Base-by-base conservation (phyloP, 1,140 invertebrate genomes). In the Brachionus manjavacas region DNA sequence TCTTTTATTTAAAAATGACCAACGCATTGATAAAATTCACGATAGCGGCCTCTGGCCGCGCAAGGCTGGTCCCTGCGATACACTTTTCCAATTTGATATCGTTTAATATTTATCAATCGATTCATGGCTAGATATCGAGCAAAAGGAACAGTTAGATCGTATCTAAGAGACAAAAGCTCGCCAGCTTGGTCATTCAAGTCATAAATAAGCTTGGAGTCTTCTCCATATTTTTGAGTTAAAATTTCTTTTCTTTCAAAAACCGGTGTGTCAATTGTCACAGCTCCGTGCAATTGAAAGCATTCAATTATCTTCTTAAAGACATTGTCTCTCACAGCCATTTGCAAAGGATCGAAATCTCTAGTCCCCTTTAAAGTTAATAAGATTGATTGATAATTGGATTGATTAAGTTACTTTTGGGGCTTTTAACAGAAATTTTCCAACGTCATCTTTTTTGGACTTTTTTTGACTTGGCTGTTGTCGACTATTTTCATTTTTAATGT, bases 1-100 rank as follows among this genome's bases (percentile, higher is more conserved):
- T 68, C 39, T n/a, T 23, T 39, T 49, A 68, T 43, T 78, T 55
- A 49, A 68, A 43, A 28, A 16, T 23, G 11, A 94, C 94, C 93
- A 92, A 97, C 95, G 92, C 98, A 99, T 91, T 99, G 98, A 90
- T 97, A 99, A 91, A 99, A 99, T 89, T 99, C 98, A 83, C 98
- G 92, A 88, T 96, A 99, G 85, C 98, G 92, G 35, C 97, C 98
- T 90, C 93, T 93, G 0, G 95, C 95, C 92, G 99, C 97, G 0
- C 96, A 93, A 4, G 98, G 98, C 90, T 99, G 98, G 89, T 99
- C 98, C 87, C 98, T 91, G 83, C 98, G 92, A 88, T 99, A 99
- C 6, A 99, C 98, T 86, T 91, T 91, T 2, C 90, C 91, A 83
- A 91, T 91, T 84, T 91, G 91, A 86, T 91, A 91, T 14, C 96